phyloP scores from a whole-genome alignment of 2,888 invertebrate genomes.

The Amphipoea oculea region DNA sequence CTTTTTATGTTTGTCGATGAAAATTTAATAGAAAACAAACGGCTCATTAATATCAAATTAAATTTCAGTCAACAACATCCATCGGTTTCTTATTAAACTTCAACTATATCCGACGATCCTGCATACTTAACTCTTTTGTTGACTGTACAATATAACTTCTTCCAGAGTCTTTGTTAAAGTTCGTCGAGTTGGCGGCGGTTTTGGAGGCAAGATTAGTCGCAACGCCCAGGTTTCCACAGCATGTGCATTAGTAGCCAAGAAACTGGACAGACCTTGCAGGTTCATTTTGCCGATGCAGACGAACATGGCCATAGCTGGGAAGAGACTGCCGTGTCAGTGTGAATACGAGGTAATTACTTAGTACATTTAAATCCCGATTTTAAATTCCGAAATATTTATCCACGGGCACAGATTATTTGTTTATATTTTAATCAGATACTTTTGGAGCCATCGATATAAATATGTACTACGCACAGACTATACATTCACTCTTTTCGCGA shows the following conservation, averaged over 20 bases:
- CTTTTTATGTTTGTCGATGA: no score
- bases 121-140: no score
- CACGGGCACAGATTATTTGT: neutral
- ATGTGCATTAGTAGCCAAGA: constrained; percentile 91
- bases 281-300: constrained; percentile 91
- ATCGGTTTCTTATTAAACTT: no score
- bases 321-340: constrained; percentile 87
- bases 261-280: constrained; percentile 90
- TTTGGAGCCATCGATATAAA: neutral
- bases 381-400: neutral
- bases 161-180: constrained; percentile 91
- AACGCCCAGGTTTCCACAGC: constrained; percentile 89
- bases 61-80: no score
- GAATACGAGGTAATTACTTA: constrained; percentile 89
- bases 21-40: no score
- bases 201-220: constrained; percentile 92
- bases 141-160: neutral
- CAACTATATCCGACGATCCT: no score
- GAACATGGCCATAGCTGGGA: constrained; percentile 91
- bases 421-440: neutral
- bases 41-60: no score
- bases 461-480: neutral
- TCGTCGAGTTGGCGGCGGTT: constrained; percentile 92
- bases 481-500: neutral
- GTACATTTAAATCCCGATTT: neutral